These are phyloP conservation scores for Poeciliopsis prolifica DNA, from an alignment of 2,113 vertebrate genomes.

Conservation along the genomic window DNA sequence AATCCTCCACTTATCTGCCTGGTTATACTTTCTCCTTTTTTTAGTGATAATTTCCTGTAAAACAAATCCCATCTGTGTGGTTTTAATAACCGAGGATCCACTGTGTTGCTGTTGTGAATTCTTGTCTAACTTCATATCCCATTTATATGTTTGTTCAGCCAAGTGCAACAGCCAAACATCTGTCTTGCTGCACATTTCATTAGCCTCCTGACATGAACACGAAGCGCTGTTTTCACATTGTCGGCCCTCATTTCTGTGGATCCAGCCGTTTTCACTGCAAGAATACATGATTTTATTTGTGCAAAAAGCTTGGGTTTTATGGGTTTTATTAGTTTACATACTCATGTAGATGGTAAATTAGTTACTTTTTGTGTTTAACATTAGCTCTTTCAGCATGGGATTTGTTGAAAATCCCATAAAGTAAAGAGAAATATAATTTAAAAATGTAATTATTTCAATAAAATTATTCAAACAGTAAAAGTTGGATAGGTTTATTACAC, in stretches of 20 bases:
- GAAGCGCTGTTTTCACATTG: conserved; percentile 26
- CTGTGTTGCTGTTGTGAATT: background rate
- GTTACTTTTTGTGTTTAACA: background rate
- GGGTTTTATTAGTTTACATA: background rate
- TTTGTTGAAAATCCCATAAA: background rate
- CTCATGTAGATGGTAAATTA: background rate
- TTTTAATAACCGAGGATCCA: conserved; percentile 18
- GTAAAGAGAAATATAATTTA: background rate
- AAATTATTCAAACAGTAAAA: background rate
- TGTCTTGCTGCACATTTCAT: conserved; percentile 58
- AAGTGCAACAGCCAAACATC: conserved; percentile 59
- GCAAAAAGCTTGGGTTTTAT: background rate
- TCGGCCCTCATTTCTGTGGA: background rate
- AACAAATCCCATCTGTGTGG: conserved; percentile 11
- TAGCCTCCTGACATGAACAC: conserved; percentile 45
- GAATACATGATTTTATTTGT: background rate
- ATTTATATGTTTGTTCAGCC: conserved; percentile 46
- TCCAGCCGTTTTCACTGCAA: conserved; percentile 1
- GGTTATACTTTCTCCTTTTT: background rate
- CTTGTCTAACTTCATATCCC: conserved; percentile 18
- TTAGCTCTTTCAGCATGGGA: background rate
- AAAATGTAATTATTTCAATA: background rate
- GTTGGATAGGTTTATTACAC: too few relatives aligned
- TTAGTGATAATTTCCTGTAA: conserved; percentile 17
- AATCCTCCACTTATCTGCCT: background rate